Evolutionary conservation across 2,113 vertebrate genomes (phyloP).

Genomic region (Copsychus sechellarum): DNA sequence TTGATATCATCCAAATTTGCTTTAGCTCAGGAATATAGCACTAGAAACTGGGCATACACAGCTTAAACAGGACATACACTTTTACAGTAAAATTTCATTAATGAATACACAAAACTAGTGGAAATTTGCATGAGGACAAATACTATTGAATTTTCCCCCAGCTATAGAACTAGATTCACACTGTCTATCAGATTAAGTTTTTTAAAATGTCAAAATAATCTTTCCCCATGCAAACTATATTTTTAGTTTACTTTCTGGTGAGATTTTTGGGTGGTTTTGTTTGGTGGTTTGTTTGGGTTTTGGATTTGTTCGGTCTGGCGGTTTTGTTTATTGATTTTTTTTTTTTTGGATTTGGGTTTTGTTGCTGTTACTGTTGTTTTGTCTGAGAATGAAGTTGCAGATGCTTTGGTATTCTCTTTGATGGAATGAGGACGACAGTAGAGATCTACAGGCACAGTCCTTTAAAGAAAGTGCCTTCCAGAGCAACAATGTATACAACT

Average conservation of each 20-base stretch:
- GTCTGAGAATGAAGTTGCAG: background rate
- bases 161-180: background rate
- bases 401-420: background rate
- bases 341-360: background rate
- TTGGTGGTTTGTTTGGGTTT: background rate
- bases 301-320: background rate
- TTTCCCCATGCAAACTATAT: background rate
- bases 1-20: background rate
- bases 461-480: background rate
- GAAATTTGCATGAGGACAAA: background rate
- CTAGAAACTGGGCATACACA: background rate
- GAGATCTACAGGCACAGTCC: background rate
- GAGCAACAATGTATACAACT: background rate
- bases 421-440: background rate
- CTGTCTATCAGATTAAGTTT: background rate
- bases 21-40: background rate
- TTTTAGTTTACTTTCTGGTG: background rate
- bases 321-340: background rate
- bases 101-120: background rate
- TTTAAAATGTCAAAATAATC: background rate
- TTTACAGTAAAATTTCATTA: background rate
- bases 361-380: background rate
- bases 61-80: background rate
- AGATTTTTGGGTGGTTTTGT: background rate
- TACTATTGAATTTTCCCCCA: background rate